phyloP scores from a whole-genome alignment of 2,797 vertebrate genomes.

The Phoebastria nigripes region DNA sequence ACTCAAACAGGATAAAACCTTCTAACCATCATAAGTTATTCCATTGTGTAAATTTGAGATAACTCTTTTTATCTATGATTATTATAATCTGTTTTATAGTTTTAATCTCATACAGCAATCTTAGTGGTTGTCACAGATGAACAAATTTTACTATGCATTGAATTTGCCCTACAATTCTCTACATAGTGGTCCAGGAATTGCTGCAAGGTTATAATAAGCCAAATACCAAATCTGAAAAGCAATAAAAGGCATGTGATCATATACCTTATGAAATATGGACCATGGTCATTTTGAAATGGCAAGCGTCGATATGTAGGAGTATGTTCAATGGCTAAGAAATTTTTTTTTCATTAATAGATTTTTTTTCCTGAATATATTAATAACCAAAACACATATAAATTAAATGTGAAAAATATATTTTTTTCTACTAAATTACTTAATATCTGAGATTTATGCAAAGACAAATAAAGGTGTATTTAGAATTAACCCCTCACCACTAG shows the following conservation, averaged over 20 bases:
- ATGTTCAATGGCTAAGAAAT: not conserved
- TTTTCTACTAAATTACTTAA: not conserved
- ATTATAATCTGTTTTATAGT: not conserved
- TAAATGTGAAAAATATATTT: not conserved
- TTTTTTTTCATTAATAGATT: not conserved
- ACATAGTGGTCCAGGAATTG: not conserved
- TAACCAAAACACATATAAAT: not conserved
- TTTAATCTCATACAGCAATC: not conserved
- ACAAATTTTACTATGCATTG: not conserved
- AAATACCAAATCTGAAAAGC: not conserved
- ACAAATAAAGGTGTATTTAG: not conserved
- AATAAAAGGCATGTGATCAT: not conserved
- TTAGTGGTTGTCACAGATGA: not conserved
- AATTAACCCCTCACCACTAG: not conserved
- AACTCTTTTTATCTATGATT: not conserved
- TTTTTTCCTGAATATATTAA: not conserved
- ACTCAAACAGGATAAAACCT: not conserved
- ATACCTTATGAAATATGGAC: not conserved
- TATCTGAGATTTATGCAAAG: not conserved
- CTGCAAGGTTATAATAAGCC: not conserved
- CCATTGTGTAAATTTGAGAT: not conserved
- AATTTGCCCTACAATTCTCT: not conserved
- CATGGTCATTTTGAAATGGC: not conserved
- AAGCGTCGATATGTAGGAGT: not conserved
- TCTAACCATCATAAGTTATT: not conserved